These are phyloP conservation scores for Noctua janthe DNA, from an alignment of 2,888 invertebrate genomes.

Conservation along the genomic window DNA sequence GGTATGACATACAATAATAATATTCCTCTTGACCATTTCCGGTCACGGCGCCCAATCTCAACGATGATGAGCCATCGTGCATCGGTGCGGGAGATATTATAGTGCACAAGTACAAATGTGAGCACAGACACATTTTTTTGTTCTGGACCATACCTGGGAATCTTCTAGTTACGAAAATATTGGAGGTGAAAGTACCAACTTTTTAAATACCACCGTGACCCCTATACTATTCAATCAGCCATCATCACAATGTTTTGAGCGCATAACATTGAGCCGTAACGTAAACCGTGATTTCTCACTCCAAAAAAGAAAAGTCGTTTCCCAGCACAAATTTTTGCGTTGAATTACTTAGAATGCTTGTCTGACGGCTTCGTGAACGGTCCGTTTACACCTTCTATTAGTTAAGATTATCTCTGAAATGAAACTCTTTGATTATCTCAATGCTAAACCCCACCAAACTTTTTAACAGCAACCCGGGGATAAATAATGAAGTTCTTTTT, in stretches of 20 bases:
- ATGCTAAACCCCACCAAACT: not conserved
- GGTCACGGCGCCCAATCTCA: not conserved
- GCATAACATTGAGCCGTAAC: not conserved
- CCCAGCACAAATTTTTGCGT: not conserved
- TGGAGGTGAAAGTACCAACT: not conserved
- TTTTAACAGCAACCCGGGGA: not conserved
- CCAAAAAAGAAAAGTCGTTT: not conserved
- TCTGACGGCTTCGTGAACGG: too few relatives aligned
- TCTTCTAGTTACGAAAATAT: not conserved
- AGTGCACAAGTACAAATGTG: not conserved
- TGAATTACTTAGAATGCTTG: too few relatives aligned
- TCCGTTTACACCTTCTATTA: not conserved
- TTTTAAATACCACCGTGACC: not conserved
- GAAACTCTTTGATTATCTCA: too few relatives aligned
- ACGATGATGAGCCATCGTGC: not conserved
- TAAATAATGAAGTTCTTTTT: not conserved
- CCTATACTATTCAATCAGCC: not conserved
- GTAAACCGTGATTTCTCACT: not conserved
- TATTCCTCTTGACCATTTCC: not conserved
- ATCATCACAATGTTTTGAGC: not conserved
- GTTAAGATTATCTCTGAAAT: not conserved
- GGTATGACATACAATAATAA: conserved; percentile 57
- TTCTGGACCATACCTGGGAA: not conserved
- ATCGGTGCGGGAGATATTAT: not conserved
- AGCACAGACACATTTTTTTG: not conserved